Percentiles rank a stretch among this genome's conserved stretches.
Evolutionary conservation across 2,797 vertebrate species (phyloP).

Genomic region (Fistularia commersonii): DNA sequence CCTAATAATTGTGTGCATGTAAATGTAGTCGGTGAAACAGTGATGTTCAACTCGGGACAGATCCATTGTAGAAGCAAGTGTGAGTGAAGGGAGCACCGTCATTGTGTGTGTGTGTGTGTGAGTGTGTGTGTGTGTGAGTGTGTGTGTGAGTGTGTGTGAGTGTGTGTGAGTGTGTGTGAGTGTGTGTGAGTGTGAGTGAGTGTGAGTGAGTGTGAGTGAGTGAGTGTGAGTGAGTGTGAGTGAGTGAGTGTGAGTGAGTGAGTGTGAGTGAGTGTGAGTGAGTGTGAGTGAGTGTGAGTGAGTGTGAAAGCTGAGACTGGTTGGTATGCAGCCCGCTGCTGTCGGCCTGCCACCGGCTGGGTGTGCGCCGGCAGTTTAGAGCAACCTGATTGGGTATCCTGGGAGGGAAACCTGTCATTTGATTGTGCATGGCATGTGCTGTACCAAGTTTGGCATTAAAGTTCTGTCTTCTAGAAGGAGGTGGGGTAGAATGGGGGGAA

Average conservation of each 20-base stretch:
- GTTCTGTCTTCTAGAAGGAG: conserved; percentile 56
- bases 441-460: conserved; percentile 60
- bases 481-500: conserved; percentile 68
- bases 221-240: no score
- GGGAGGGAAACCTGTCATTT: conserved; percentile 61
- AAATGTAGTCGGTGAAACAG: conserved; percentile 48
- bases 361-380: conserved; percentile 35
- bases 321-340: neutral
- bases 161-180: no score
- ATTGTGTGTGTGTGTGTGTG: conserved; percentile 52
- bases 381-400: conserved; percentile 70
- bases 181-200: no score
- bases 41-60: conserved; percentile 48
- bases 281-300: no score
- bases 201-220: no score
- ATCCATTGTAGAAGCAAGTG: conserved; percentile 53
- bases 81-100: conserved; percentile 53
- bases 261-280: no score
- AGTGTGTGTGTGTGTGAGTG: no score
- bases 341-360: conserved; percentile 36
- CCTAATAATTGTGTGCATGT: conserved; percentile 53
- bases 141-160: no score
- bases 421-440: conserved; percentile 77
- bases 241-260: no score
- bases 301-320: conserved; percentile 40